phyloP scores from a whole-genome alignment of 2,888 invertebrate species.

The Ophioninae sp. region DNA sequence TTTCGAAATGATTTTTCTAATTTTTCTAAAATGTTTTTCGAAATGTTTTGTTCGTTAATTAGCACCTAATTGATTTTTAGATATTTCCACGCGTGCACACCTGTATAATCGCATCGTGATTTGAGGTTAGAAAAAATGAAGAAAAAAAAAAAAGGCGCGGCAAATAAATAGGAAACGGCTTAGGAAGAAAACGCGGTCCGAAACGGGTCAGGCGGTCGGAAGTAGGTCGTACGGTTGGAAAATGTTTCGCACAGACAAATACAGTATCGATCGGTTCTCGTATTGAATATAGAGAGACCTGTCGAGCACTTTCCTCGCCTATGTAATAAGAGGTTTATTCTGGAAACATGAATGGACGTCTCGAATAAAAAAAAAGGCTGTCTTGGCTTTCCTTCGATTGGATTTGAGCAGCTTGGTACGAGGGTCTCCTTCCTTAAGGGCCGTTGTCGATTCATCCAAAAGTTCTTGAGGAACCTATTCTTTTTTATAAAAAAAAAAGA shows the following conservation, averaged over 20 bases:
- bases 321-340: not conserved
- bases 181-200: not conserved
- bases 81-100: no score
- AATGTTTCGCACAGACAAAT: not conserved
- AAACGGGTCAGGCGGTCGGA: not conserved
- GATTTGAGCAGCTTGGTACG: not conserved
- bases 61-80: no score
- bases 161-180: not conserved
- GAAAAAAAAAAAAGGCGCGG: not conserved
- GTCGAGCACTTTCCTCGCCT: not conserved
- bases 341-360: not conserved
- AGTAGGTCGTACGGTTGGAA: not conserved
- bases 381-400: not conserved
- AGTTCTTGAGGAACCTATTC: not conserved
- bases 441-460: not conserved
- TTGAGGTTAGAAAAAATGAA: no score
- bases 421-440: not conserved
- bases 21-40: no score
- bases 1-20: no score
- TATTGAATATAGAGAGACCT: not conserved
- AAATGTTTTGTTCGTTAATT: no score
- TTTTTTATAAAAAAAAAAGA: no score
- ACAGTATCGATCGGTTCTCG: not conserved
- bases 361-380: not conserved
- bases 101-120: no score